A percentile compares a stretch with the other conserved stretches of the same genome.
These are phyloP conservation scores for Vulpes ferrilata DNA, from an alignment of 2,113 vertebrate species.

Conservation along the genomic window DNA sequence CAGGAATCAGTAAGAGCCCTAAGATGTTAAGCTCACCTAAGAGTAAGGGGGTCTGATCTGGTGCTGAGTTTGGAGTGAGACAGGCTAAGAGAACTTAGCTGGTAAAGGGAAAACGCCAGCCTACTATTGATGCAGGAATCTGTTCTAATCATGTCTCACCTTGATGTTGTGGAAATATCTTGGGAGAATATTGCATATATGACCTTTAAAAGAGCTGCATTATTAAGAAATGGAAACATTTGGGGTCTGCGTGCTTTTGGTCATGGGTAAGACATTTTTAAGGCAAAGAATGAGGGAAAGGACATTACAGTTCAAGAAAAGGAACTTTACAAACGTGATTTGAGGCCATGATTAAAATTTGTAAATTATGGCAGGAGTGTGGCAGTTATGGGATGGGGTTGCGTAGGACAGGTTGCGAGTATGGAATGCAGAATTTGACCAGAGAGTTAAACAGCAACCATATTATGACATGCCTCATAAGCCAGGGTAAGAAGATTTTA, in stretches of 20 bases:
- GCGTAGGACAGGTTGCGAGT: neutral
- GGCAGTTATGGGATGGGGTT: neutral
- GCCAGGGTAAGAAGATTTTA: neutral
- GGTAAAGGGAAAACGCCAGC: neutral
- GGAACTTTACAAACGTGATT: neutral
- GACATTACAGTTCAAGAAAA: neutral
- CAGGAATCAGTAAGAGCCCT: neutral
- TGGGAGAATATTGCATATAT: neutral
- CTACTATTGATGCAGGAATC: neutral
- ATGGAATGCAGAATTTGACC: neutral
- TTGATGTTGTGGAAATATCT: neutral
- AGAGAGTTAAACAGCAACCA: neutral
- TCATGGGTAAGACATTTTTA: neutral
- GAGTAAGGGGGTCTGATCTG: neutral
- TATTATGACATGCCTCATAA: neutral
- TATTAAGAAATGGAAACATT: neutral
- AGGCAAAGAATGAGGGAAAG: neutral
- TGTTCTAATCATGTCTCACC: neutral
- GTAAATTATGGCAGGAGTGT: neutral
- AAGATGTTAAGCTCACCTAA: neutral
- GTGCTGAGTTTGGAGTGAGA: neutral
- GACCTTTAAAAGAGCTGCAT: neutral
- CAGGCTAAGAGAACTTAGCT: neutral
- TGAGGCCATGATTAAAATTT: neutral
- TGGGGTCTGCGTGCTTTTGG: neutral